Percentiles rank a stretch among this genome's conserved stretches.
These are phyloP conservation scores for Ruditapes philippinarum DNA, from an alignment of 1,140 invertebrate genomes.

Conservation along the genomic window DNA sequence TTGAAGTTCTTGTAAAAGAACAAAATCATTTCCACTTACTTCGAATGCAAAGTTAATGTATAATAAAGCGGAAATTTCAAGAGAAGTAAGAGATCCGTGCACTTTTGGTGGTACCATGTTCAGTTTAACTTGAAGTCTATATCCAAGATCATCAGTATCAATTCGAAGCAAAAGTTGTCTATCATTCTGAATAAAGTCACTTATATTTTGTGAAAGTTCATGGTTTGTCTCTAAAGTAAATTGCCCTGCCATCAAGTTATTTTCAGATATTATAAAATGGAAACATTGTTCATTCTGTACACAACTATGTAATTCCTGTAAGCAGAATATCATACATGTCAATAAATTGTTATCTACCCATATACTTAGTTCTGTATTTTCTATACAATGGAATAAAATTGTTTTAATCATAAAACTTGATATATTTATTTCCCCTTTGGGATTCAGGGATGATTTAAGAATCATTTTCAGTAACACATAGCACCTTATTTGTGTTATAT, in stretches of 20 bases:
- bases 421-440: neutral
- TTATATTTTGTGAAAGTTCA: neutral
- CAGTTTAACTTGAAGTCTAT: neutral
- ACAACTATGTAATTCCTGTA: neutral
- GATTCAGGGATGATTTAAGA: slow-evolving; percentile 5
- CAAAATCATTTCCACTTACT: neutral
- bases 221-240: neutral
- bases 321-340: neutral
- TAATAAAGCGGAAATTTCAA: neutral
- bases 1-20: neutral
- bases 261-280: neutral
- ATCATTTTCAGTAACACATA: slow-evolving; percentile 43
- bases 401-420: slow-evolving; percentile 42
- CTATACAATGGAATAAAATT: neutral
- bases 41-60: neutral
- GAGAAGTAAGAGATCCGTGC: neutral
- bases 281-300: neutral
- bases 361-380: neutral
- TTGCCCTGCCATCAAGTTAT: neutral
- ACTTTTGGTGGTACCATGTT: neutral
- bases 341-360: slow-evolving; percentile 17
- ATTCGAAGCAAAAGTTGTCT: neutral
- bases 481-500: slow-evolving; percentile 6
- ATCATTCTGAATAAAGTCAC: neutral
- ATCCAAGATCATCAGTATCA: neutral